Base-by-base conservation (phyloP, 2,113 vertebrate species). In the Protobothrops mucrosquamatus region DNA sequence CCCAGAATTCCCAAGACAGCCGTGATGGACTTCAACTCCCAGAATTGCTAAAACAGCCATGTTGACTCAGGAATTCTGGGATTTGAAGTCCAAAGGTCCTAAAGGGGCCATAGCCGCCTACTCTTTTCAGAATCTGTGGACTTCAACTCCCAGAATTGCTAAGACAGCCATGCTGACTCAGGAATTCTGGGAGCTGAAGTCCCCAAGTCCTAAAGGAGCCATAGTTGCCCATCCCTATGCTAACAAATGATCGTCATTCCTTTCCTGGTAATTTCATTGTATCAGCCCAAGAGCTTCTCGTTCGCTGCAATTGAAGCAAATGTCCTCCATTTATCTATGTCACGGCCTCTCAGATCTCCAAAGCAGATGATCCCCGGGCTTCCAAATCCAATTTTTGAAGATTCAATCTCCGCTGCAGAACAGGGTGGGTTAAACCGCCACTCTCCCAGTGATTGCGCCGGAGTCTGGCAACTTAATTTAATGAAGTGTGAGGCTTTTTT, bases 401-500 rank as follows among this genome's bases (percentile, higher is more conserved):
- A 20, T 87, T 74, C 56, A n/a, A 59, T 94, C 89, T 89, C 55
- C 39, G 0, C 24, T 11, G 24, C 29, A 46, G 93, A 23, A 24
- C 23, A 6, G 5, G 1, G 0, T 24, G 87, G 74, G 93, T 89
- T 94, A 92, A 94, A 24, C 0, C 26, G 6, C 6, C 55, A 29
- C 26, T n/a, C 55, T 89, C 56, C 48, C 23, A 46, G 18, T 11
- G 87, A 64, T 69, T 91, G 89, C 69, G 69, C 81, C 46, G 2
- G 91, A 94, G 91, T 4, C 91, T 1, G 91, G 91, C 89, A 96
- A 96, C 96, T 96, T 96, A 97, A 97, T 96, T 96, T 97, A 97
- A 97, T 97, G 97, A 97, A 97, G 96, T 96, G 96, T 95, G 95
- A 96, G 96, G 95, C 95, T 96, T 95, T 56, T 96, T 95, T 56